A percentile compares a stretch with the other conserved stretches of the same genome.
Conservation (phyloP, 2,888 invertebrate genomes). For the Drosophila flavopinicola region DNA sequence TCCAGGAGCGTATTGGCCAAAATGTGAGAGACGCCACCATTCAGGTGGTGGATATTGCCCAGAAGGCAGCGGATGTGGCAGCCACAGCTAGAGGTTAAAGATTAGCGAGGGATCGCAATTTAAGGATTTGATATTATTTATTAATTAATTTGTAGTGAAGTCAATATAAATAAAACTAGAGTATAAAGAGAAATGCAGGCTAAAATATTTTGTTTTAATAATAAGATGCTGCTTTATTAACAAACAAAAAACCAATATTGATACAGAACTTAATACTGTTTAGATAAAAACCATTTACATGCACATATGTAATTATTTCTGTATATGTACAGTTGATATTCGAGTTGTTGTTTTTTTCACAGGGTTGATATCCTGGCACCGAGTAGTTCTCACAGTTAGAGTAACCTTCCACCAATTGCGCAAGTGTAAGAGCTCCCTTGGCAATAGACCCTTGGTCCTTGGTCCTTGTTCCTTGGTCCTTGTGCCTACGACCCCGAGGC, state of each 20-base stretch:
- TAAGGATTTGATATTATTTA: background rate
- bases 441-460: slow-evolving; percentile 51
- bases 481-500: slow-evolving; percentile 6
- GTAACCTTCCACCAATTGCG: slow-evolving; percentile 39
- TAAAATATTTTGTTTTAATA: background rate
- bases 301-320: background rate
- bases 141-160: background rate
- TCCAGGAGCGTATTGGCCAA: slow-evolving; percentile 73
- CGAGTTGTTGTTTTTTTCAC: slow-evolving; percentile 31
- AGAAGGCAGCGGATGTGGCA: slow-evolving; percentile 73
- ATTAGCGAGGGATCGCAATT: background rate
- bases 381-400: slow-evolving; percentile 63
- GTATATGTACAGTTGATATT: slow-evolving; percentile 1
- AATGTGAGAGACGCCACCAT: slow-evolving; percentile 75
- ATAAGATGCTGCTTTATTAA: no score
- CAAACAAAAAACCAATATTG: no score
- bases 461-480: slow-evolving; percentile 27
- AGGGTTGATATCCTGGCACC: slow-evolving; percentile 44
- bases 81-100: slow-evolving; percentile 55
- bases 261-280: background rate
- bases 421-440: slow-evolving; percentile 79
- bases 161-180: no score
- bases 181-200: background rate
- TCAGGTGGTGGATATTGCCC: slow-evolving; percentile 68
- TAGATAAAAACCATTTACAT: slow-evolving; percentile 18